Conservation (phyloP, 2,113 vertebrate genomes). For the Sphyrna mokarran region DNA sequence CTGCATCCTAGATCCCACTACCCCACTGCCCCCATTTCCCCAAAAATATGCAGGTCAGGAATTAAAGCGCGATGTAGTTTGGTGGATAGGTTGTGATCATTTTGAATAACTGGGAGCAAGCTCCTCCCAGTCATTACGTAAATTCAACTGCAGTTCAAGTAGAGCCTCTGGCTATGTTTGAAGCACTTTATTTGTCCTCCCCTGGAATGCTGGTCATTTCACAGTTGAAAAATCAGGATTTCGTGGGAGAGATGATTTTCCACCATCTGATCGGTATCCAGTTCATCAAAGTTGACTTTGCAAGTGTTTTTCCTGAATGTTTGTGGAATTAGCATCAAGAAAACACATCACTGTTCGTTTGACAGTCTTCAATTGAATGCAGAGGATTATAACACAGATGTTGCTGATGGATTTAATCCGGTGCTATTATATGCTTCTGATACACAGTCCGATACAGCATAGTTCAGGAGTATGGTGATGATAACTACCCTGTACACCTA, state of each 20-base stretch:
- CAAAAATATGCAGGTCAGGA: too few species aligned
- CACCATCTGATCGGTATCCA: too few species aligned
- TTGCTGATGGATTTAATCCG: too few species aligned
- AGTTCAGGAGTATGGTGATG: background rate
- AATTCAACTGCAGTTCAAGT: background rate
- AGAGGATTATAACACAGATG: too few species aligned
- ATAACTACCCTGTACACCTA: background rate
- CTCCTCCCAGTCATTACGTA: background rate
- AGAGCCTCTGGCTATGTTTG: background rate
- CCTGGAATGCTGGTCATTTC: background rate
- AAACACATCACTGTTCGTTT: too few species aligned
- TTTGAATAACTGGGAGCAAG: background rate
- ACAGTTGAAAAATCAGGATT: background rate
- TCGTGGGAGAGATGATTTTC: background rate
- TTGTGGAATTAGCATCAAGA: too few species aligned
- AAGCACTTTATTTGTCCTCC: background rate
- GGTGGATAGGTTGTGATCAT: background rate
- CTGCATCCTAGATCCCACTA: too few species aligned
- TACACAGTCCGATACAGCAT: background rate
- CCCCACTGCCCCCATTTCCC: too few species aligned
- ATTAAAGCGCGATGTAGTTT: too few species aligned
- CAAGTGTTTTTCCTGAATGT: too few species aligned
- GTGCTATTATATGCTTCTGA: background rate
- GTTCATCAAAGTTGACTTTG: too few species aligned
- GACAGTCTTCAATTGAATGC: too few species aligned